Evolutionary conservation across 2,888 invertebrate genomes (phyloP).

Genomic region (Drosophila algonquin): DNA sequence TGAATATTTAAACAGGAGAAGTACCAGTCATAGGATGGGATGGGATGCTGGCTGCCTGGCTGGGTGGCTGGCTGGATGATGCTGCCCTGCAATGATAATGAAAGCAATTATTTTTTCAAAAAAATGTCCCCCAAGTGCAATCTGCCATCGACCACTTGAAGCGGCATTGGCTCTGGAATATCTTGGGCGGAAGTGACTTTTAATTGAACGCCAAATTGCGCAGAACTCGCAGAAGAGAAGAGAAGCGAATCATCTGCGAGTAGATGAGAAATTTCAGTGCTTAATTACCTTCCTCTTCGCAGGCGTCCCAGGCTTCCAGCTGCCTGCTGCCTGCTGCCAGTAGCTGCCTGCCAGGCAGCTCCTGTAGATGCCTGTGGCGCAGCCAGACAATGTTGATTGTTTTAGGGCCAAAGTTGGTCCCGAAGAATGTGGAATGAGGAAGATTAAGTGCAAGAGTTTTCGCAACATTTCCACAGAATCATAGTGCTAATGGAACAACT

Average conservation of each 20-base stretch:
- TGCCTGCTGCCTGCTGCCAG: too few relatives aligned
- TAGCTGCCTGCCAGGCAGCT: too few relatives aligned
- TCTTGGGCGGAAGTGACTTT: constrained; percentile 47
- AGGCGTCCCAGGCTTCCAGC: constrained; percentile 10
- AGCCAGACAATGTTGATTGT: constrained; percentile 37
- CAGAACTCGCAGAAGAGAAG: constrained; percentile 41
- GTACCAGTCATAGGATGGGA: constrained; percentile 19
- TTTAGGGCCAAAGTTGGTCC: constrained; percentile 32
- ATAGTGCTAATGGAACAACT: background rate
- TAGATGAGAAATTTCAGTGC: constrained; percentile 41
- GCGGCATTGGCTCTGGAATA: constrained; percentile 28
- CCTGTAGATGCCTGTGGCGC: background rate
- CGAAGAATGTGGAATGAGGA: constrained; percentile 5
- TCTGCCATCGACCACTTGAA: constrained; percentile 53
- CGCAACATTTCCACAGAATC: constrained; percentile 9
- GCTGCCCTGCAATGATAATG: constrained; percentile 55
- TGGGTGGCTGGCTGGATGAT: constrained; percentile 1
- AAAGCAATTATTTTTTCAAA: constrained; percentile 73
- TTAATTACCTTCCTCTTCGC: constrained; percentile 52
- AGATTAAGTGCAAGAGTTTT: constrained; percentile 26
- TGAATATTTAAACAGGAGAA: constrained; percentile 69
- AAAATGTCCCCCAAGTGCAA: constrained; percentile 60
- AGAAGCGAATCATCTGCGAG: constrained; percentile 1
- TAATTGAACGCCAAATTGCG: constrained; percentile 73
- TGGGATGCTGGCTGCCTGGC: background rate